Evolutionary conservation across 2,888 invertebrate species (phyloP), one percentile per base, ranked within the genome.

Genomic region (Creontiades dilutus): DNA sequence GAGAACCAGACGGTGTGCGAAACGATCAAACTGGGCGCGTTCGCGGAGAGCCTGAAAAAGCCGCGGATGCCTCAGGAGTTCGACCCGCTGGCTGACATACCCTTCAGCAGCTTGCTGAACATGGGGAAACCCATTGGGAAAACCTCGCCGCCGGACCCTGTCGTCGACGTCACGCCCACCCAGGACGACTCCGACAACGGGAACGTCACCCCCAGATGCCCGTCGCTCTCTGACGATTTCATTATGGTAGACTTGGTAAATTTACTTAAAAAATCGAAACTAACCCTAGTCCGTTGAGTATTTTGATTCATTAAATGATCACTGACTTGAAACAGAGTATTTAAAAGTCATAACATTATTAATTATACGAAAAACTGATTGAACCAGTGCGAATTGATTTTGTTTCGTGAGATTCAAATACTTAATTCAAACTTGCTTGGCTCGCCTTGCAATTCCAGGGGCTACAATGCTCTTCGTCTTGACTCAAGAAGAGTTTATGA

Each of bases 21-120:
- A 92, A 96, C 96, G 0, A 94, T 97, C 92, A 96, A 96, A 91
- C 95, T 96, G 0, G 97, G 97, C 75, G 97, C 97, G 0, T 97
- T 97, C 93, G 96, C 96, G 9, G 96, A 96, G 92, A 82, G 89
- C 14, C 27, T 89, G 81, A 89, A 68, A n/a, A 89, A 84, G 37
- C 57, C 81, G 37, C 46, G 75, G 46, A 81, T 80, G 76, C 88
- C 48, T 28, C 47, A 52, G 11, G 68, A 23, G 19, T 82, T 81
- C 68, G 89, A 89, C 68, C 89, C 89, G 19, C 47, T 89, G 90
- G 68, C 92, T 19, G 94, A 96, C 92, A 95, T 96, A 89, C 97
- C 97, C 0, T 95, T 97, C 91, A 96, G 95, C 92, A 95, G 94
- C 90, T 92, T 95, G 19, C 93, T 95, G 90, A 94, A 94, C 46